Evolutionary conservation across 2,888 invertebrate genomes (phyloP).

Genomic region (Tiliacea aurago): DNA sequence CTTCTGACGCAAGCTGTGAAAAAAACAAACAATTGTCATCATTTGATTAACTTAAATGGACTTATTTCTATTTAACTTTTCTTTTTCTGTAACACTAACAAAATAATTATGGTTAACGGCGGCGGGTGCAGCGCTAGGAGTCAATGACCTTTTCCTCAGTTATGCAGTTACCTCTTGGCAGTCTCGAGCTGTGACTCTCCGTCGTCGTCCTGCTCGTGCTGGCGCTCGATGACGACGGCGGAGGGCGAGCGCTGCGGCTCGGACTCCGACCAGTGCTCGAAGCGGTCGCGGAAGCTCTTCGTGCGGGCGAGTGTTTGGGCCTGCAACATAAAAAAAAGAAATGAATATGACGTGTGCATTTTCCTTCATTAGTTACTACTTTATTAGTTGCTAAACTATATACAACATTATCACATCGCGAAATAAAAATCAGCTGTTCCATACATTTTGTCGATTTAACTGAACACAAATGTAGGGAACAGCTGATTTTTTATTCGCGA

Average conservation of each 20-base stretch:
- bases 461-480: too few species aligned
- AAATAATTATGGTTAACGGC: too few species aligned
- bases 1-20: constrained; percentile 93
- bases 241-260: constrained; percentile 89
- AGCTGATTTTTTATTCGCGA: too few species aligned
- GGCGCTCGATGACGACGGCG: constrained; percentile 80
- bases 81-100: too few species aligned
- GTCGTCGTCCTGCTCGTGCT: constrained; percentile 86
- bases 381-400: too few species aligned
- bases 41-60: neutral
- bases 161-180: constrained; percentile 93
- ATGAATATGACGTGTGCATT: neutral
- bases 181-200: constrained; percentile 96
- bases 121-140: too few species aligned
- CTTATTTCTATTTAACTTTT: too few species aligned
- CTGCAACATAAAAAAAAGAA: constrained; percentile 69
- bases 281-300: constrained; percentile 95
- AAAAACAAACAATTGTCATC: neutral
- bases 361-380: too few species aligned
- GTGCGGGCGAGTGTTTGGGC: constrained; percentile 95
- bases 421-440: too few species aligned
- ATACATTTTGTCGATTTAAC: too few species aligned
- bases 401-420: too few species aligned
- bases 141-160: too few species aligned
- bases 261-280: constrained; percentile 95